Conservation (phyloP, 2,797 vertebrate genomes). For the Rhyacichthys aspro region DNA sequence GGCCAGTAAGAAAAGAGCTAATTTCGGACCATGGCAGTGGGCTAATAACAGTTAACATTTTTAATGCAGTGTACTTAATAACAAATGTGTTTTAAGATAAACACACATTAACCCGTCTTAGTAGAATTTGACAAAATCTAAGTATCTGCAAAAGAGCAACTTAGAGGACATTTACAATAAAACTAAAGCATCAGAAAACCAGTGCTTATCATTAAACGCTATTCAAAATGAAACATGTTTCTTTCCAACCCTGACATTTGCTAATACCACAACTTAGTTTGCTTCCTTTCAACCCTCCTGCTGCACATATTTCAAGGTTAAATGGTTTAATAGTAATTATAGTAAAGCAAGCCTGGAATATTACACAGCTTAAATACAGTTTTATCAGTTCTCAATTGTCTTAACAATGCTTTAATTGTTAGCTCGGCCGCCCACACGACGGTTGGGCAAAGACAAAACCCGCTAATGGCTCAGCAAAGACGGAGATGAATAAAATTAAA, state of each 20-base stretch:
- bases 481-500: constrained; percentile 80
- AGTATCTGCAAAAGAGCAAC: no score
- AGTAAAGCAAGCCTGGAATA: constrained; percentile 66
- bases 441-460: constrained; percentile 73
- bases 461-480: constrained; percentile 74
- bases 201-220: constrained; percentile 17
- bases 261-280: constrained; percentile 39
- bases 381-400: constrained; percentile 79
- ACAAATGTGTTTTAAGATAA: no score
- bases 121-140: no score
- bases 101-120: no score
- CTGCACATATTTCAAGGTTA: constrained; percentile 68
- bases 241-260: constrained; percentile 44
- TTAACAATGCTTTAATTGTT: constrained; percentile 83
- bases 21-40: no score
- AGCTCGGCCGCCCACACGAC: constrained; percentile 74
- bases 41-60: no score
- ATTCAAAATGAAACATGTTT: constrained; percentile 19
- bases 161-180: no score
- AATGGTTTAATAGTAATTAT: constrained; percentile 79
- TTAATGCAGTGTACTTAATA: no score
- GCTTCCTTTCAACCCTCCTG: constrained; percentile 24
- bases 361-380: constrained; percentile 70
- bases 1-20: no score
- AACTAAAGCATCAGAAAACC: neutral